Conservation (phyloP, 2,113 vertebrate species). For the Pygathrix nemaeus region DNA sequence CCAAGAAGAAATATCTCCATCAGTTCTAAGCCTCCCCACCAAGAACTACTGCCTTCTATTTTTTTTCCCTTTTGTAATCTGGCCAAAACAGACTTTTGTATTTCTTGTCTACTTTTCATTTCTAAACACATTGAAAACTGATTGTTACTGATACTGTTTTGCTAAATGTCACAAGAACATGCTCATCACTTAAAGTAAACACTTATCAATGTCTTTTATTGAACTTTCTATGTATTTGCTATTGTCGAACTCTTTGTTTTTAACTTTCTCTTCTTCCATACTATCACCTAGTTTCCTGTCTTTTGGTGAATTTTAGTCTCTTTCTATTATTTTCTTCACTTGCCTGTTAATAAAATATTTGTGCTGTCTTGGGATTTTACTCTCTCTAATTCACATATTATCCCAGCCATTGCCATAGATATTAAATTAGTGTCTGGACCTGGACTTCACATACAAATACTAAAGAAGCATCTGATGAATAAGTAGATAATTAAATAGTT, state of each 20-base stretch:
- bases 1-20: background rate
- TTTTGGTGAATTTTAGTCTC: background rate
- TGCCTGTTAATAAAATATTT: background rate
- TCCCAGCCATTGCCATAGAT: background rate
- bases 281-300: background rate
- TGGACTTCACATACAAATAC: background rate
- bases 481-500: background rate
- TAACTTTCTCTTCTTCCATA: background rate
- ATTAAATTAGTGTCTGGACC: background rate
- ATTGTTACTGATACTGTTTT: background rate
- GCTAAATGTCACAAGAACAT: background rate
- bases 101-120: background rate
- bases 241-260: background rate
- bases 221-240: background rate
- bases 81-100: background rate
- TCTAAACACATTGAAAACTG: background rate
- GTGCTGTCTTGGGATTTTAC: background rate
- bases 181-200: background rate
- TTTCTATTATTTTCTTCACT: background rate
- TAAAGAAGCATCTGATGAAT: background rate
- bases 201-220: background rate
- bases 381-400: background rate
- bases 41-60: background rate
- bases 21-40: background rate
- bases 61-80: background rate